Evolutionary conservation across 2,888 invertebrate species (phyloP).

Genomic region (Clusia tigrina): DNA sequence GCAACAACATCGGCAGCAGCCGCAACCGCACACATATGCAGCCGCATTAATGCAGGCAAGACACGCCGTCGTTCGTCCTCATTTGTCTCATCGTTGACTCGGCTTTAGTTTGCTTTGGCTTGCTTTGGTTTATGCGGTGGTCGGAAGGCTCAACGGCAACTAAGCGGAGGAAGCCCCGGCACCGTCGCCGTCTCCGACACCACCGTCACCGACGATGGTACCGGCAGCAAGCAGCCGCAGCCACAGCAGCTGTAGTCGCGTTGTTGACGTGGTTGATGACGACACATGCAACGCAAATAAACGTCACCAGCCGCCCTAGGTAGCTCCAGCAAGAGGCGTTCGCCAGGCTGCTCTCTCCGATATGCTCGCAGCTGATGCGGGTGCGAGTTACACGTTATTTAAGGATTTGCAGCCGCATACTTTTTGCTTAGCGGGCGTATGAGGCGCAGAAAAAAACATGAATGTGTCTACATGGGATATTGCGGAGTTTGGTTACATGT

Average conservation of each 20-base stretch:
- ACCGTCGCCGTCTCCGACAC: background rate
- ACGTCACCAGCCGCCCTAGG: conserved; percentile 21
- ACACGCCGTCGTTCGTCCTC: conserved; percentile 41
- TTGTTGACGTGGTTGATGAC: conserved; percentile 37
- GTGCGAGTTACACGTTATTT: conserved; percentile 9
- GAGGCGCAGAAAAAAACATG: background rate
- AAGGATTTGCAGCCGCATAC: conserved; percentile 1
- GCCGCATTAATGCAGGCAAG: conserved; percentile 16
- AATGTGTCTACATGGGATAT: conserved; percentile 11
- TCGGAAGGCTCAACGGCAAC: conserved; percentile 10
- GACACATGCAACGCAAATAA: conserved; percentile 47
- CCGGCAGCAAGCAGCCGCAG: background rate
- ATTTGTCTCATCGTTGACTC: conserved; percentile 40
- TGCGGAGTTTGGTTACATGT: conserved; percentile 25
- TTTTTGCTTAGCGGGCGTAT: background rate
- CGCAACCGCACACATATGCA: conserved; percentile 44
- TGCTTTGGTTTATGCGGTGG: conserved; percentile 10
- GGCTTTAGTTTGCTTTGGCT: conserved; percentile 10
- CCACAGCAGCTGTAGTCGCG: background rate
- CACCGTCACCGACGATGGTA: conserved; percentile 3
- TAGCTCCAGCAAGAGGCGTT: background rate
- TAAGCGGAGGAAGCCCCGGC: no score
- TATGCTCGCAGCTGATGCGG: conserved; percentile 25
- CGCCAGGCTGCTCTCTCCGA: conserved; percentile 7
- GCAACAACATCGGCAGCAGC: conserved; percentile 30